Evolutionary conservation across 2,888 invertebrate species (phyloP).

Genomic region (Pseudanteris insignis): DNA sequence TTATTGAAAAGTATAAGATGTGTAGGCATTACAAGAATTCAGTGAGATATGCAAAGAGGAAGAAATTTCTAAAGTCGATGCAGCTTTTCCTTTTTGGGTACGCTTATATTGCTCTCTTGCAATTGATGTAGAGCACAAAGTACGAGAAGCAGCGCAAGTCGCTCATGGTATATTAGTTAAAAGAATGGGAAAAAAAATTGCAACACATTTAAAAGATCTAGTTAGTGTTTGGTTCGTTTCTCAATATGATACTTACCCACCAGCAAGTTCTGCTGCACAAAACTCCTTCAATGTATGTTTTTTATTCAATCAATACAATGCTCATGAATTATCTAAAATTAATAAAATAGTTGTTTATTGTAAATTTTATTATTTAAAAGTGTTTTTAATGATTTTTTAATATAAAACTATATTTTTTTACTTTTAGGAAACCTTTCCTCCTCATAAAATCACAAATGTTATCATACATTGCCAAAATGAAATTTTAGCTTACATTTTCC

Average conservation of each 20-base stretch:
- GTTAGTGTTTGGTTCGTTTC: constrained; percentile 87
- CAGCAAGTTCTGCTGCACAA: constrained; percentile 79
- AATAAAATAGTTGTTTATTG: neutral
- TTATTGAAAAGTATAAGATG: no score
- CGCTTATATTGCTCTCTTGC: constrained; percentile 79
- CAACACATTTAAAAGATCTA: constrained; percentile 80
- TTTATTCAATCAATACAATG: neutral
- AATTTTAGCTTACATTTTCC: constrained; percentile 77
- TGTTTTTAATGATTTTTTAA: neutral
- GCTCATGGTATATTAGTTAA: constrained; percentile 77
- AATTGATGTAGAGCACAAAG: constrained; percentile 82
- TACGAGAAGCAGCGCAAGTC: constrained; percentile 80
- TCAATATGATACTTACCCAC: constrained; percentile 86
- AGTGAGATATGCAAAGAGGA: constrained; percentile 74
- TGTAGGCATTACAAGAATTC: constrained; percentile 84
- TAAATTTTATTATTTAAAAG: constrained; percentile 9
- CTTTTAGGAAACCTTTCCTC: constrained; percentile 76
- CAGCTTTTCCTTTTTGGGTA: constrained; percentile 84
- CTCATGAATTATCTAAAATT: neutral
- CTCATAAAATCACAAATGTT: constrained; percentile 80
- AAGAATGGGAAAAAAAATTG: constrained; percentile 79
- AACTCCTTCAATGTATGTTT: constrained; percentile 72
- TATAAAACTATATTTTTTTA: constrained; percentile 55
- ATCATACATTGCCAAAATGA: constrained; percentile 84
- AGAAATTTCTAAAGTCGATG: constrained; percentile 74